Percentiles rank a stretch among this genome's conserved stretches.
These are phyloP conservation scores for Aporophyla lueneburgensis DNA, from an alignment of 2,888 invertebrate species.

Conservation along the genomic window DNA sequence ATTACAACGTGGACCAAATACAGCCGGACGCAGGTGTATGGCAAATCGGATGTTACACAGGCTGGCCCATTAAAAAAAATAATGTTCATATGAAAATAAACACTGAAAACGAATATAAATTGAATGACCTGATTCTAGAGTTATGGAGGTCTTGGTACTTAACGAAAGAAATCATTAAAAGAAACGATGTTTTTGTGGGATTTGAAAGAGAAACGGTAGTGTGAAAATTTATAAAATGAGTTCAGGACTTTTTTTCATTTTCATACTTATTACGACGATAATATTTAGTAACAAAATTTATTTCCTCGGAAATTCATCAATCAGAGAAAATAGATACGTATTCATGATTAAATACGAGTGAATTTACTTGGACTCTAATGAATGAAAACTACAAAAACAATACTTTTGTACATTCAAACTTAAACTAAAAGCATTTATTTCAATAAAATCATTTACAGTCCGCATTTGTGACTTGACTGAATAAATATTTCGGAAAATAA, in stretches of 20 bases:
- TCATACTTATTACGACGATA: not conserved
- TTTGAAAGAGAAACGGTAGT: not conserved
- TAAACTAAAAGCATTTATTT: too few relatives aligned
- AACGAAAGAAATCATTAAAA: slow-evolving; percentile 29
- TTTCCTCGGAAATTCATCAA: too few relatives aligned
- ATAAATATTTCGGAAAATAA: slow-evolving; percentile 15
- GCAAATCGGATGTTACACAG: slow-evolving; percentile 80
- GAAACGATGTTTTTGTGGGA: slow-evolving; percentile 7
- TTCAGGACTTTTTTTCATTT: not conserved
- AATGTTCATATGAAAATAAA: slow-evolving; percentile 76
- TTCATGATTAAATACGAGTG: not conserved
- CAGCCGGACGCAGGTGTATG: slow-evolving; percentile 88
- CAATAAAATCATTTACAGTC: too few relatives aligned
- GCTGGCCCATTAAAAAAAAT: slow-evolving; percentile 78
- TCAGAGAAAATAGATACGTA: not conserved
- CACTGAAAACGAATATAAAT: slow-evolving; percentile 74
- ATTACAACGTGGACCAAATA: slow-evolving; percentile 81
- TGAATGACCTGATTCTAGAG: slow-evolving; percentile 57
- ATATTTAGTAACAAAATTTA: not conserved
- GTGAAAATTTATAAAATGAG: slow-evolving; percentile 16
- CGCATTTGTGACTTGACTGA: not conserved
- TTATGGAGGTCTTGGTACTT: slow-evolving; percentile 27
- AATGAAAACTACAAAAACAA: not conserved
- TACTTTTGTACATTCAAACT: too few relatives aligned
- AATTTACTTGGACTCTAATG: not conserved